Conservation (phyloP, 2,113 vertebrate genomes). For the Speoplatyrhinus poulsoni region DNA sequence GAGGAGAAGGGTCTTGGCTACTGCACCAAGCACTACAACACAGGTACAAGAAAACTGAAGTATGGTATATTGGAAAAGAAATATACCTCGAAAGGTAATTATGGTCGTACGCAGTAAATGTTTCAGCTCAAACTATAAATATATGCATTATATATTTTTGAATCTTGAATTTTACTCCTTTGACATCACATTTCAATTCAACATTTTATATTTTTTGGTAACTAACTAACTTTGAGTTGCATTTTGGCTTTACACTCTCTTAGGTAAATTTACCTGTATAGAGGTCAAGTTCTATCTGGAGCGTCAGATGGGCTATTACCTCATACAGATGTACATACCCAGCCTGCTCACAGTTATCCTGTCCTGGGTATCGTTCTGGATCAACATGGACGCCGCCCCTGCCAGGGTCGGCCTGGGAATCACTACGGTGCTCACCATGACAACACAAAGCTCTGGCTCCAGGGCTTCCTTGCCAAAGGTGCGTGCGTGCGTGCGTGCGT, state of each 20-base stretch:
- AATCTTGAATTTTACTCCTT: too few relatives aligned
- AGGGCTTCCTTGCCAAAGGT: slow-evolving; percentile 92
- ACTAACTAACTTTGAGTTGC: slow-evolving; percentile 19
- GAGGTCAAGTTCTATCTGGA: slow-evolving; percentile 96
- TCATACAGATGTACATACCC: slow-evolving; percentile 98
- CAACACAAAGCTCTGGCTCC: slow-evolving; percentile 92
- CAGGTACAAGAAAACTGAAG: slow-evolving; percentile 65
- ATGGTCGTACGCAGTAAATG: too few relatives aligned
- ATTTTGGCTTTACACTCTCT: slow-evolving; percentile 15
- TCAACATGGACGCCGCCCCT: slow-evolving; percentile 93
- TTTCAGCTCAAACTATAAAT: too few relatives aligned
- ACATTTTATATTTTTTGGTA: slow-evolving; percentile 19
- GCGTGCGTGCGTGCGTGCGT: too few relatives aligned
- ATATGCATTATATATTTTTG: too few relatives aligned
- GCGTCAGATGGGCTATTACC: slow-evolving; percentile 95
- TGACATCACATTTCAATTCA: too few relatives aligned
- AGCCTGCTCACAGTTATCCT: slow-evolving; percentile 93
- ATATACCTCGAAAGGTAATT: neutral
- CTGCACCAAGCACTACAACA: slow-evolving; percentile 95
- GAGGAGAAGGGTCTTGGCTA: slow-evolving; percentile 91
- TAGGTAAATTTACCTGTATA: slow-evolving; percentile 95
- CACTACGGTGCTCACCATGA: slow-evolving; percentile 96
- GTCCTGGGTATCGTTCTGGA: slow-evolving; percentile 97
- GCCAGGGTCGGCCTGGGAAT: slow-evolving; percentile 92
- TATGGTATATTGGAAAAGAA: neutral